phyloP scores from a whole-genome alignment of 2,797 vertebrate species.

The Nasua narica region DNA sequence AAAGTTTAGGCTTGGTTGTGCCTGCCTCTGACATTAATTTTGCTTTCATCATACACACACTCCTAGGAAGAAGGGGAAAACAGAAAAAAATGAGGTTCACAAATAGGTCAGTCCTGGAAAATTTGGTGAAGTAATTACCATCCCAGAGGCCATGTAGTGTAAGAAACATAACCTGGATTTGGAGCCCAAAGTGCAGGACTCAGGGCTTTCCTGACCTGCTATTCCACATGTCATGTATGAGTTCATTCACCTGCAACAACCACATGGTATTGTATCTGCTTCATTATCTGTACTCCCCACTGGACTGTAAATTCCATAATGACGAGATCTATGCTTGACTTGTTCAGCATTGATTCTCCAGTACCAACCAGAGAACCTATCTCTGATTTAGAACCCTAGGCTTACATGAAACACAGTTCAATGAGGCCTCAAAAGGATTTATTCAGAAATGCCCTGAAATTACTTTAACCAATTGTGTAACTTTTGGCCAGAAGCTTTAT shows the following conservation, averaged over 20 bases:
- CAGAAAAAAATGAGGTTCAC: not conserved
- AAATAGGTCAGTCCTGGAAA: not conserved
- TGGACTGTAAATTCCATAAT: not conserved
- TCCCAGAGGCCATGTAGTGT: not conserved
- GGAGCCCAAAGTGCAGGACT: not conserved
- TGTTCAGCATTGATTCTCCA: not conserved
- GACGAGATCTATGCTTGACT: not conserved
- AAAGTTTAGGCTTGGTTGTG: not conserved
- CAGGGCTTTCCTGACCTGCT: not conserved
- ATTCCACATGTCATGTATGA: not conserved
- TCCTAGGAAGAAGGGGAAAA: not conserved
- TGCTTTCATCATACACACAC: not conserved
- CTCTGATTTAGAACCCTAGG: not conserved
- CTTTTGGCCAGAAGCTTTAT: not conserved
- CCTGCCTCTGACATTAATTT: not conserved
- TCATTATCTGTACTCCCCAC: not conserved
- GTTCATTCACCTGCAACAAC: not conserved
- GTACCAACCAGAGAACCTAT: not conserved
- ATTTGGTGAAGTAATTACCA: constrained; percentile 2
- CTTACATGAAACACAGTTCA: not conserved
- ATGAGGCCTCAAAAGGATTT: not conserved
- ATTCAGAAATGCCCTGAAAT: not conserved
- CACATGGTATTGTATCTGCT: not conserved
- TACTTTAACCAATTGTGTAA: not conserved
- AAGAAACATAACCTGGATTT: not conserved